Evolutionary conservation across 1,140 invertebrate genomes (phyloP).

Genomic region (Lepidotrigona ventralis): DNA sequence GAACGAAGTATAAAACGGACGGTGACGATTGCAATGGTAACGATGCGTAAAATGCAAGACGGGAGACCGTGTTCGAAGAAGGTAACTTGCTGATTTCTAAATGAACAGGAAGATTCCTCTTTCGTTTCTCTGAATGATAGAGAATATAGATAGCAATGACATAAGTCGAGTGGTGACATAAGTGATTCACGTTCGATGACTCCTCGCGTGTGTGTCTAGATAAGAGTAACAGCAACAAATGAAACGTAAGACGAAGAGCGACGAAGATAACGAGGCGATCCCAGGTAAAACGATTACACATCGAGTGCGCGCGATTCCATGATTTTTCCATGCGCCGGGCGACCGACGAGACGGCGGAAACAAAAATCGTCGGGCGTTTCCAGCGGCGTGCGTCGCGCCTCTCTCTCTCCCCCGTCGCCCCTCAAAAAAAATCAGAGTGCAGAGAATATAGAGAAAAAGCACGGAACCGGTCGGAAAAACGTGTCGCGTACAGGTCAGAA

Average conservation of each 20-base stretch:
- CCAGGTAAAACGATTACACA: not conserved
- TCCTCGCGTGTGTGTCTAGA: too few species aligned
- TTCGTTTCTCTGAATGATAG: too few species aligned
- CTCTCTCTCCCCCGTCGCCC: not conserved
- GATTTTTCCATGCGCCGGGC: slow-evolving; percentile 7
- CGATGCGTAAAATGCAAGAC: too few species aligned
- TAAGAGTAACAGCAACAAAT: not conserved
- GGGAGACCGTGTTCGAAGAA: too few species aligned
- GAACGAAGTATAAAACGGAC: not conserved
- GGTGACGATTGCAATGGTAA: not conserved
- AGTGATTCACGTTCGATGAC: too few species aligned
- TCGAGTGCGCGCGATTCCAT: not conserved
- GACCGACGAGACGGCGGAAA: slow-evolving; percentile 34
- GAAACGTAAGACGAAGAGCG: not conserved
- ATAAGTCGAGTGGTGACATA: too few species aligned
- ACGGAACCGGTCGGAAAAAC: slow-evolving; percentile 59
- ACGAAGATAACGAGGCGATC: not conserved
- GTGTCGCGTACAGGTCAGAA: slow-evolving; percentile 58
- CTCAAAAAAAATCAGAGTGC: slow-evolving; percentile 18
- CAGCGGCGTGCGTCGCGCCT: not conserved
- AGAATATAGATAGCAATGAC: too few species aligned
- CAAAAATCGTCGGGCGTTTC: slow-evolving; percentile 41
- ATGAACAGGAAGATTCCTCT: too few species aligned
- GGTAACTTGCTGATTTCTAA: too few species aligned
- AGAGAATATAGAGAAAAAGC: slow-evolving; percentile 47